Base-by-base conservation (phyloP, 2,888 invertebrate genomes). In the Scrobipalpa atriplicella region DNA sequence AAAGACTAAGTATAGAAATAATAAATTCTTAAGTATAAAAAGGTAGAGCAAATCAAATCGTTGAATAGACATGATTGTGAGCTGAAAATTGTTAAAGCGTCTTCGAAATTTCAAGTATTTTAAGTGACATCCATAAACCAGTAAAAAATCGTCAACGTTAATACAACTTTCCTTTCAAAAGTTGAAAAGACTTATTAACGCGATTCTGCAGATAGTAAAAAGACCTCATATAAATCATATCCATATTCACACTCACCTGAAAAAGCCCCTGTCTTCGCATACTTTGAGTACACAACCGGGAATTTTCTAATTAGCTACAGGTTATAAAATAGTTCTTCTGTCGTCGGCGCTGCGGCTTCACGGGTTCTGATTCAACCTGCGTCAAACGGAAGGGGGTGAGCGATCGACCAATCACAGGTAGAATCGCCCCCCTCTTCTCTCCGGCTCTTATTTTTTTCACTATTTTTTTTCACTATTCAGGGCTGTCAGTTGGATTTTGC, bases 311-410 rank as follows among this genome's bases (percentile, higher is more conserved):
- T 41, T 60, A 47, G 47, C 41, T 64, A 60, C 11, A 52, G 21
- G 38, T 60, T 60, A 54, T 39, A 54, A 52, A 60, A 64, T 38
- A 58, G 5, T 13, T 56, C 51, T 39, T 60, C 73, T 71, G 69
- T 73, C 71, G 70, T 68, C 66, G 63, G 43, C 67, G 70, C 56
- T 39, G 68, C 51, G 61, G 60, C 71, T 83, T 91, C 89, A 92
- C 70, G 92, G 92, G 75, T 92, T 92, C 77, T 92, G 92, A 85
- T 92, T 92, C 84, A 92, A 92, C 92, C 92, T 92, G 92, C 88
- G 87, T 88, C 90, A 81, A 92, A 91, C 83, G 88, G 84, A 90
- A 90, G 82, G 88, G 86, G 88, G 91, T 82, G 91, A 89, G 90
- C 90, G 88, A 72, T 81, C 89, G 87, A 89, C 88, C 79, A 78